Evolutionary conservation across 2,888 invertebrate species (phyloP).

Genomic region (Drosophila nigricruria): DNA sequence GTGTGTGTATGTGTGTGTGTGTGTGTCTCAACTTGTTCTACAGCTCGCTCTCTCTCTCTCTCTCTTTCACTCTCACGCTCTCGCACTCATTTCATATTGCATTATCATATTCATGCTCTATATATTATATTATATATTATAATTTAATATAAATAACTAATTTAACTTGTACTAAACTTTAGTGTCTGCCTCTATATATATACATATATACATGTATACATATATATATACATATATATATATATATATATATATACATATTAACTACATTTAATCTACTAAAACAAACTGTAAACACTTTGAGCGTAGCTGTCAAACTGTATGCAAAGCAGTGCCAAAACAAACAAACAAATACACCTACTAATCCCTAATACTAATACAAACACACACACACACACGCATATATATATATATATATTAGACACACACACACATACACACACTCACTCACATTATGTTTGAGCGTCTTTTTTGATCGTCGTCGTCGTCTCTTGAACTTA

Average conservation of each 20-base stretch:
- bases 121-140: conserved; percentile 9
- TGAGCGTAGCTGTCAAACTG: conserved; percentile 28
- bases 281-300: conserved; percentile 39
- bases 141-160: conserved; percentile 11
- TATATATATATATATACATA: conserved; percentile 1
- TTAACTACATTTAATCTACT: conserved; percentile 26
- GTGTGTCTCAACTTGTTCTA: conserved; percentile 19
- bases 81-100: conserved; percentile 9
- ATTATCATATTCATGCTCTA: conserved; percentile 8
- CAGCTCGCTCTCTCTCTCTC: background rate
- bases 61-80: background rate
- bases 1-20: conserved; percentile 18
- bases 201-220: background rate
- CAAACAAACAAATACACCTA: conserved; percentile 20
- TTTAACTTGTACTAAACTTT: conserved; percentile 23
- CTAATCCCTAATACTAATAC: conserved; percentile 27
- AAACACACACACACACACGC: conserved; percentile 16
- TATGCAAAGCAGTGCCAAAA: conserved; percentile 35
- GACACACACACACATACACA: conserved; percentile 10
- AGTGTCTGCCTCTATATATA: conserved; percentile 34
- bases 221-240: background rate
- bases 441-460: conserved; percentile 47
- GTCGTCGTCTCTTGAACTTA: conserved; percentile 44
- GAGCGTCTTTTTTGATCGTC: conserved; percentile 38
- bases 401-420: conserved; percentile 17